Conservation (phyloP, 2,113 vertebrate genomes). For the Channa argus region DNA sequence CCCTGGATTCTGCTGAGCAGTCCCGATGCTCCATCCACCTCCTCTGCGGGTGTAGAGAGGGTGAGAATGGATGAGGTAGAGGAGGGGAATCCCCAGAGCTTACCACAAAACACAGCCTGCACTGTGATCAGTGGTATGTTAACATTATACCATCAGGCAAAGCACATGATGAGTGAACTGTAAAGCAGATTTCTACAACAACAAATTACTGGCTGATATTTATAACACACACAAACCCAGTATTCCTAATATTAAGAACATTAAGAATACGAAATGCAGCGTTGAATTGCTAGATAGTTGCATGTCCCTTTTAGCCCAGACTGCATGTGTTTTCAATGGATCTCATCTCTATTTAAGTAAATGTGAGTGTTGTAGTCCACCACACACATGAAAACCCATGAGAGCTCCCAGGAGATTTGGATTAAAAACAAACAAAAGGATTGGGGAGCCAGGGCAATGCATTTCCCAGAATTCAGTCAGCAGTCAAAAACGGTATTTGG, state of each 20-base stretch:
- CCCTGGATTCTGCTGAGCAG: slow-evolving; percentile 37
- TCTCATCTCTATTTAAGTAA: neutral
- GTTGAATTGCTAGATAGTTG: neutral
- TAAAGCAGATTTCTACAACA: too few relatives aligned
- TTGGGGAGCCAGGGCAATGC: neutral
- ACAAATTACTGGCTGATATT: too few relatives aligned
- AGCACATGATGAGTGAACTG: slow-evolving; percentile 8
- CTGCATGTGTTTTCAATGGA: neutral
- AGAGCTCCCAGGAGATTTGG: slow-evolving; percentile 42
- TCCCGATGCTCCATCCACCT: neutral
- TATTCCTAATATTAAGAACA: too few relatives aligned
- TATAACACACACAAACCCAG: too few relatives aligned
- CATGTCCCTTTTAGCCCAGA: neutral
- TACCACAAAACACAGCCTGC: slow-evolving; percentile 21
- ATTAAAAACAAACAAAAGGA: slow-evolving; percentile 47
- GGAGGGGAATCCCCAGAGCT: slow-evolving; percentile 41
- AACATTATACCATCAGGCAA: neutral
- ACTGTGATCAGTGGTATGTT: slow-evolving; percentile 12
- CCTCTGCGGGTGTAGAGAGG: slow-evolving; percentile 25
- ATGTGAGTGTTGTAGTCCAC: slow-evolving; percentile 1
- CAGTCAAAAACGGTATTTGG: slow-evolving; percentile 41
- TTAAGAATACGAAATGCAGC: neutral
- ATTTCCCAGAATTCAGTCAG: slow-evolving; percentile 49
- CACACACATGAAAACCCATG: slow-evolving; percentile 12
- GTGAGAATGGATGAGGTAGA: slow-evolving; percentile 25